Percentiles rank a stretch among this genome's conserved stretches.
Conservation (phyloP, 2,797 vertebrate species). For the Rhinoraja longicauda region DNA sequence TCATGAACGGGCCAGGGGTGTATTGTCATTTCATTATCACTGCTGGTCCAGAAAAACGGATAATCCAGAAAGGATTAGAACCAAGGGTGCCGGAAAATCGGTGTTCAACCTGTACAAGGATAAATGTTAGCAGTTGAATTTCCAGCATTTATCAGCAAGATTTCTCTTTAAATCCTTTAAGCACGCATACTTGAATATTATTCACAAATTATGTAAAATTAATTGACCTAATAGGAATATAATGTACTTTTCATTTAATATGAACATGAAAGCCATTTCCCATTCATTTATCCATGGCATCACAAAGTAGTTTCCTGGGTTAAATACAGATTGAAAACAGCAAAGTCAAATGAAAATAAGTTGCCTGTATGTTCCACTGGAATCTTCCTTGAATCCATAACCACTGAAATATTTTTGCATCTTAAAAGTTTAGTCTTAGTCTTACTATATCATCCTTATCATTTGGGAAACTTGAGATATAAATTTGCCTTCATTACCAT, state of each 20-base stretch:
- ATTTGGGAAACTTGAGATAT: not conserved
- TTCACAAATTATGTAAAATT: conserved; percentile 20
- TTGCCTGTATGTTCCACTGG: not conserved
- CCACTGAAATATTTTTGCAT: not conserved
- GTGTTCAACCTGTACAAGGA: too few species aligned
- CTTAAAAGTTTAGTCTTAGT: not conserved
- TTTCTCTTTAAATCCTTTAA: not conserved
- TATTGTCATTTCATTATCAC: too few species aligned
- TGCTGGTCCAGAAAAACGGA: too few species aligned
- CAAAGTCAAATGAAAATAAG: not conserved
- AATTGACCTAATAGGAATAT: not conserved
- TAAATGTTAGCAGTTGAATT: too few species aligned
- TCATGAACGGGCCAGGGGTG: too few species aligned
- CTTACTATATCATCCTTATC: not conserved
- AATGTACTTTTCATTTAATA: not conserved
- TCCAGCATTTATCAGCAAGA: not conserved
- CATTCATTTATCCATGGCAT: not conserved
- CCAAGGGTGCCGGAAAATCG: too few species aligned
- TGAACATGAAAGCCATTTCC: not conserved
- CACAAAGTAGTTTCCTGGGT: not conserved
- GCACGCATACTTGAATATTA: not conserved
- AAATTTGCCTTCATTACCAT: not conserved
- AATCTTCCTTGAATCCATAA: not conserved
- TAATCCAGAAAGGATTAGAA: too few species aligned
- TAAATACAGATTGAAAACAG: not conserved